A percentile compares a stretch with the other conserved stretches of the same genome.
phyloP scores from a whole-genome alignment of 2,113 vertebrate genomes.

The Erythrolamprus reginae region DNA sequence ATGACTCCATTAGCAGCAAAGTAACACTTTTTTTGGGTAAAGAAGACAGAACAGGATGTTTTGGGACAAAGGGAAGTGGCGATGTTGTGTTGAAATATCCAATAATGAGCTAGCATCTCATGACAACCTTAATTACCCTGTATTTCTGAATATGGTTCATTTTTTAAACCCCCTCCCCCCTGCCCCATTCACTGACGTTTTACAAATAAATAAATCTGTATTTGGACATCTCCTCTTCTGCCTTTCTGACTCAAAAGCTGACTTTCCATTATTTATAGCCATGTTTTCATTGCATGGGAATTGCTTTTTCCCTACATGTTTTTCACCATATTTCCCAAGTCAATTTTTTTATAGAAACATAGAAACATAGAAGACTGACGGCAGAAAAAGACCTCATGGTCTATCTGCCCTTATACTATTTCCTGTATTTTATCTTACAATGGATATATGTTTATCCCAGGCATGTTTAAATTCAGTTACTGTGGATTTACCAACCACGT shows the following conservation, averaged over 20 bases:
- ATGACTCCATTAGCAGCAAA: neutral
- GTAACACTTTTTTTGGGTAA: neutral
- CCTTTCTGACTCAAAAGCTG: neutral
- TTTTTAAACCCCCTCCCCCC: neutral
- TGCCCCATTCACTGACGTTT: constrained; percentile 8
- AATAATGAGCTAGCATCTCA: neutral
- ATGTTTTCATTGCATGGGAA: neutral
- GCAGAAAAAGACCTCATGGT: no score
- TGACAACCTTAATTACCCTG: neutral
- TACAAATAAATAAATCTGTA: neutral
- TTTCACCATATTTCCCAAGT: neutral
- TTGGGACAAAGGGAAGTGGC: neutral
- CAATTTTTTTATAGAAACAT: no score
- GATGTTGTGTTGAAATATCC: neutral
- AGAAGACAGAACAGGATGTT: neutral
- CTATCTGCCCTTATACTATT: no score
- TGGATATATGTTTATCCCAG: no score
- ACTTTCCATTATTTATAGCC: neutral
- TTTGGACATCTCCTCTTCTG: neutral
- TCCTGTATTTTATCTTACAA: no score
- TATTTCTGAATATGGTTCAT: neutral
- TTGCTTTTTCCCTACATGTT: neutral
- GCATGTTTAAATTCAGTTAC: no score
- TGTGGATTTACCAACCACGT: no score
- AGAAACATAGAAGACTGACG: no score